Evolutionary conservation across 2,888 invertebrate species (phyloP).

Genomic region (Acleris laterana): DNA sequence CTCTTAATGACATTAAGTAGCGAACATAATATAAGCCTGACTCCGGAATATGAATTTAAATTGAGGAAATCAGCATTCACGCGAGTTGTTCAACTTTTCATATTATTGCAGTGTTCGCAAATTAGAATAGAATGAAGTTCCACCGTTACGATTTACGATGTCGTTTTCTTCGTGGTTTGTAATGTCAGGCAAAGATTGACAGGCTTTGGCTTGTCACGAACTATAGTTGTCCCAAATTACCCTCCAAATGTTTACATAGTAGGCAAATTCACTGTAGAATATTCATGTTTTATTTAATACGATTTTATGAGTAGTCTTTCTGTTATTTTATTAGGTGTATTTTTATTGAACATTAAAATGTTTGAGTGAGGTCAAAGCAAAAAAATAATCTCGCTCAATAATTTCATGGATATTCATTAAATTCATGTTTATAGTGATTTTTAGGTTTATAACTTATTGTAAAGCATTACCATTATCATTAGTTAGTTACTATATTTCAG

Average conservation of each 20-base stretch:
- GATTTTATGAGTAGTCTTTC: not conserved
- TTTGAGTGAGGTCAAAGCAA: no score
- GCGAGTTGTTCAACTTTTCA: conserved; percentile 14
- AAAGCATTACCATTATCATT: no score
- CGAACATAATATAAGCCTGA: conserved; percentile 9
- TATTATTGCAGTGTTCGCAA: conserved; percentile 4
- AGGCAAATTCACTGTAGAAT: not conserved
- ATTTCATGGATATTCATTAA: no score
- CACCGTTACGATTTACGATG: conserved; percentile 4
- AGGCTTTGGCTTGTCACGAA: conserved; percentile 8
- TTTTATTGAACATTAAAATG: not conserved
- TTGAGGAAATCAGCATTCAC: conserved; percentile 24
- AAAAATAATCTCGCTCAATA: no score
- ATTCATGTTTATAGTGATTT: no score
- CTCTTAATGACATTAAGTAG: conserved; percentile 29
- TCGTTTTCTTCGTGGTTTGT: conserved; percentile 9
- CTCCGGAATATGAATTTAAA: conserved; percentile 25
- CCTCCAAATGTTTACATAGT: conserved; percentile 11
- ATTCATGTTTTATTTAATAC: conserved; percentile 4
- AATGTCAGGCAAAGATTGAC: conserved; percentile 7
- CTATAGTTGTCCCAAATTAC: conserved; percentile 22
- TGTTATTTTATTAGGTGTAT: not conserved
- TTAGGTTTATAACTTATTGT: no score
- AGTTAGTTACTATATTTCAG: no score
- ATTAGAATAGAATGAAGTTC: not conserved